A percentile compares a stretch with the other conserved stretches of the same genome.
Evolutionary conservation across 37 sponge, comb jelly and placozoan species (phyloP).

Genomic region (Halichondria panicea): DNA sequence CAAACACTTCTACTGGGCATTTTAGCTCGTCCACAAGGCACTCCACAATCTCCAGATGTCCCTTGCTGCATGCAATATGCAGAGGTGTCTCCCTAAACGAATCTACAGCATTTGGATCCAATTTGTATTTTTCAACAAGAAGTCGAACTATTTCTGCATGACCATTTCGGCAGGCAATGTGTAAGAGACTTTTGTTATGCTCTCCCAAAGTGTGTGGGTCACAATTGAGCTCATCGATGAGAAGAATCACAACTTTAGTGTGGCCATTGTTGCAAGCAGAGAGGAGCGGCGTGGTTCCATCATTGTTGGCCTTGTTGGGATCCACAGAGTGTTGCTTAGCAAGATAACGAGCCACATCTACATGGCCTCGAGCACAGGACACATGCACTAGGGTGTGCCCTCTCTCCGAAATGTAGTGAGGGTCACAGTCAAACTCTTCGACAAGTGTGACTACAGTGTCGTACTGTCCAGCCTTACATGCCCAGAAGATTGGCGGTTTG

Average conservation of each 20-base stretch:
- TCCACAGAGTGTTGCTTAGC: background rate
- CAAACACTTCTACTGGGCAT: constrained; percentile 1
- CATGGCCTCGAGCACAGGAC: constrained; percentile 37
- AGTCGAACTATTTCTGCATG: constrained; percentile 30
- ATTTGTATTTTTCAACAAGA: constrained; percentile 7
- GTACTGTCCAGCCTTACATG: no score
- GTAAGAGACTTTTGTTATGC: constrained; percentile 13
- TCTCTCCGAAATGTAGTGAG: constrained; percentile 6
- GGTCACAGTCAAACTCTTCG: no score
- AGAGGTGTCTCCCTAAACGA: constrained; percentile 37
- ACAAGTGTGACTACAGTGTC: no score
- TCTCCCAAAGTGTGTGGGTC: background rate
- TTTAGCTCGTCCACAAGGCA: constrained; percentile 27
- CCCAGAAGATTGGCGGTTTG: no score
- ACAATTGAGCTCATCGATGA: constrained; percentile 10
- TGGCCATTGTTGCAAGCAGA: constrained; percentile 45
- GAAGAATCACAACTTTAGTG: background rate
- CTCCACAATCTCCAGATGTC: constrained; percentile 26
- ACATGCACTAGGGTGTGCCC: constrained; percentile 37
- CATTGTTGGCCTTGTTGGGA: constrained; percentile 8
- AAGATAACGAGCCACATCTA: constrained; percentile 26
- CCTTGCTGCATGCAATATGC: constrained; percentile 38
- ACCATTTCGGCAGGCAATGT: constrained; percentile 8
- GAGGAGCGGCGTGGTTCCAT: constrained; percentile 38
- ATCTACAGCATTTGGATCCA: constrained; percentile 2